Evolutionary conservation across 1,140 invertebrate species (phyloP).

Genomic region (Ephestia elutella): DNA sequence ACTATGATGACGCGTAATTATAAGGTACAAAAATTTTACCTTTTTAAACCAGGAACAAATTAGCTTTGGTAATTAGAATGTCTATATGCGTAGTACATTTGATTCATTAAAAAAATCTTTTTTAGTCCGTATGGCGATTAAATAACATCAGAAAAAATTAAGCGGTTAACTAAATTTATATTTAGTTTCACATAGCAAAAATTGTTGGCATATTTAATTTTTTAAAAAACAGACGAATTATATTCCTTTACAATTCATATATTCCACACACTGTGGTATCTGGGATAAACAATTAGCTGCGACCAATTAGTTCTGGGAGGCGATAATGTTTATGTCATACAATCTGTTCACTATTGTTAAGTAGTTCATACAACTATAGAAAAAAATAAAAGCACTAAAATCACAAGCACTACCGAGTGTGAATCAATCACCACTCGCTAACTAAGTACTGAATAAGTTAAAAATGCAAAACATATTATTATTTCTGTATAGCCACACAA

Average conservation of each 20-base stretch:
- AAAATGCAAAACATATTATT: not conserved
- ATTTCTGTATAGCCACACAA: conserved; percentile 1
- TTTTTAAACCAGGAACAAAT: not conserved
- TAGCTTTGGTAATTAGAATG: not conserved
- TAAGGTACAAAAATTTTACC: not conserved
- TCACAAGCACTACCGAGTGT: conserved; percentile 9
- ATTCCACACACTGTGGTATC: too few relatives aligned
- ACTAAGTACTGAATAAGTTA: conserved; percentile 9
- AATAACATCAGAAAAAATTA: too few relatives aligned
- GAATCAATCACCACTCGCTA: not conserved
- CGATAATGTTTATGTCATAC: too few relatives aligned
- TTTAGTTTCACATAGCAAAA: too few relatives aligned
- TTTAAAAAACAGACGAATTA: too few relatives aligned
- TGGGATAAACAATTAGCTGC: too few relatives aligned
- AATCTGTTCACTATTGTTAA: too few relatives aligned
- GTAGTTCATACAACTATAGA: conserved; percentile 4
- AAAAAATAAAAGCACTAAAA: conserved; percentile 13
- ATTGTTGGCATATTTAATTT: too few relatives aligned
- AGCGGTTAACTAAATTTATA: too few relatives aligned
- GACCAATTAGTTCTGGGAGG: too few relatives aligned
- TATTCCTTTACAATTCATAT: too few relatives aligned
- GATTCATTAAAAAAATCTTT: not conserved
- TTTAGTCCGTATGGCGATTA: too few relatives aligned
- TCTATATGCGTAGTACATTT: not conserved
- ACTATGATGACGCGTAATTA: not conserved